Base-by-base conservation (phyloP, 2,113 vertebrate genomes). In the Carassius auratus region DNA sequence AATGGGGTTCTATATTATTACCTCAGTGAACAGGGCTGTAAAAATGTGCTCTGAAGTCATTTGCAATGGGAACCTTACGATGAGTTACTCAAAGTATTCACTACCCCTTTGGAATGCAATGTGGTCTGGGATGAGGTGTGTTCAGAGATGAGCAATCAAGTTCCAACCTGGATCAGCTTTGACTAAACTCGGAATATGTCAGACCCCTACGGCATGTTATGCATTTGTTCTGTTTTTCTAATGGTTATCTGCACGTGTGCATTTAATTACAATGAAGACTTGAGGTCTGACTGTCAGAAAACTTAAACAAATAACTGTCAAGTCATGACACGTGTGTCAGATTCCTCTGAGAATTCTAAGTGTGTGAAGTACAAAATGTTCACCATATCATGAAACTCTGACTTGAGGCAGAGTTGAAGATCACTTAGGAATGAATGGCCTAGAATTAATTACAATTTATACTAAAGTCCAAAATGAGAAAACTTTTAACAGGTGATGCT, bases 121-220 rank as follows among this genome's bases (percentile, higher is more conserved):
- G n/a, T 55, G 45, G 69, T 55, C 64, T 52, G 80, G 26, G 80
- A 45, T 26, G 76, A 55, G 64, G 36, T 48, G 52, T 85, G 12
- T 17, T 33, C 23, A 26, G 15, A 23, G 42, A 50, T 48, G 62
- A 48, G n/a, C 66, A 12, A 45, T 73, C 77, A 74, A 74, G 77
- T 86, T 85, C 64, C 52, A 78, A 61, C 69, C 38, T 84, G 82
- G 69, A 62, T 23, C 4, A 30, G 38, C 64, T 55, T 59, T 69
- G 76, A 61, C 64, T 61, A 68, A 80, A 71, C 66, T 48, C 14
- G 61, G 23, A 85, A 85, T 30, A 71, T 36, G 62, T 38, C 55
- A 66, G 8, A 21, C 1, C 13, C 50, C 45, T 8, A 52, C 12
- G 8, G 38, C 5, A 76, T n/a, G 17, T 23, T 23, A 59, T 45